Base-by-base conservation (phyloP, 2,113 vertebrate genomes). In the Candoia aspera region DNA sequence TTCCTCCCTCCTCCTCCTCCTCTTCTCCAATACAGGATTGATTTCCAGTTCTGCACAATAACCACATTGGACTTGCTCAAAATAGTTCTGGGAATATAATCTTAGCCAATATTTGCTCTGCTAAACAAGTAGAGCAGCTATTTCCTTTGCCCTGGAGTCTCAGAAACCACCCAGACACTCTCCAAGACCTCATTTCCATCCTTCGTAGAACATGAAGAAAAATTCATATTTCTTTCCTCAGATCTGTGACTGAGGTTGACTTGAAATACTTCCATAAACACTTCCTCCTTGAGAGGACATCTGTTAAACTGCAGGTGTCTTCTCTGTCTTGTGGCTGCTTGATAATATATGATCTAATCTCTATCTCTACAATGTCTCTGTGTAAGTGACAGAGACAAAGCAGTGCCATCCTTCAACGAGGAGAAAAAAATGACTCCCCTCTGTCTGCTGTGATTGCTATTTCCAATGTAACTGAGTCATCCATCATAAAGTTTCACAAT, bases 281-380 rank as follows among this genome's bases (percentile, higher is more conserved):
- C 95, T 90, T 89, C 87, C 95, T 98, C 98, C 98, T 96, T 96
- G 97, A 98, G 96, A 97, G 95, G 97, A 96, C 97, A 97, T 97
- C 97, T 96, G 96, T 97, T 93, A 94, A 98, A 96, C 96, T 91
- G 96, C 96, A 97, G 97, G 97, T 97, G 97, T 97, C 95, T 95
- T 94, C 97, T 92, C 86, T 24, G 94, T 91, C 96, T 95, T 95
- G 94, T 95, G 94, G 96, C 93, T 96, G 89, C 95, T 97, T 92
- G 94, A 96, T 97, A 98, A 96, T 97, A 97, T 97, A 98, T 97
- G 97, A 97, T 96, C 95, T 98, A 96, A 97, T 95, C 95, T 94
- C 95, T 87, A 88, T 95, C 97, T 97, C 97, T 94, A 96, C 95
- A 19, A 89, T 21, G 87, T 89, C 96, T 97, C 97, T 33, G 59